A percentile compares a stretch with the other conserved stretches of the same genome.
These are phyloP conservation scores for Atta colombica DNA, from an alignment of 1,140 invertebrate genomes.

Conservation along the genomic window DNA sequence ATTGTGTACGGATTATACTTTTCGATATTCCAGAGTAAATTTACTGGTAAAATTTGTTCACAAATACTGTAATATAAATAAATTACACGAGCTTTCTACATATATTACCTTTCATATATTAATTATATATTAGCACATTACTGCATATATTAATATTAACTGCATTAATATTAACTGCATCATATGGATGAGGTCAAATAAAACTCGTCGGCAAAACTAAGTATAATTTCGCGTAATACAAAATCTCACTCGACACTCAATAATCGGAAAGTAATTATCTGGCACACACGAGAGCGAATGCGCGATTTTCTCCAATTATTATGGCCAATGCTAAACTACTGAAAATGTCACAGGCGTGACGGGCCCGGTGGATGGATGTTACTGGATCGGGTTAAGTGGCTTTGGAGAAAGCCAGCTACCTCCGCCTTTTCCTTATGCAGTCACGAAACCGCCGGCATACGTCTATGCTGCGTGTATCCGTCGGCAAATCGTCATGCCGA, in stretches of 20 bases:
- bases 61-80: not conserved
- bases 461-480: slow-evolving; percentile 3
- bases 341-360: slow-evolving; percentile 82
- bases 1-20: not conserved
- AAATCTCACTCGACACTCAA: not conserved
- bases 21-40: not conserved
- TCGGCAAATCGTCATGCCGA: slow-evolving; percentile 55
- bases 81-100: not conserved
- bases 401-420: slow-evolving; percentile 83
- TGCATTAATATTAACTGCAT: not conserved
- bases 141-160: not conserved
- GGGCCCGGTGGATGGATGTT: slow-evolving; percentile 83
- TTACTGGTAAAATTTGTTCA: not conserved
- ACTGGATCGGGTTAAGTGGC: slow-evolving; percentile 86
- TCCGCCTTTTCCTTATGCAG: slow-evolving; percentile 76
- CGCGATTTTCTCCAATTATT: not conserved
- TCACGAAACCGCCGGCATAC: slow-evolving; percentile 69
- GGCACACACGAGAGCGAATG: not conserved
- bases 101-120: not conserved
- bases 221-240: not conserved
- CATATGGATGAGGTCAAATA: not conserved
- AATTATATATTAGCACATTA: not conserved
- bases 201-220: not conserved
- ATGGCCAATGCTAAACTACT: slow-evolving; percentile 28
- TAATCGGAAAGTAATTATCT: slow-evolving; percentile 17